Base-by-base conservation (phyloP, 2,888 invertebrate species). In the Nesidiocoris tenuis region DNA sequence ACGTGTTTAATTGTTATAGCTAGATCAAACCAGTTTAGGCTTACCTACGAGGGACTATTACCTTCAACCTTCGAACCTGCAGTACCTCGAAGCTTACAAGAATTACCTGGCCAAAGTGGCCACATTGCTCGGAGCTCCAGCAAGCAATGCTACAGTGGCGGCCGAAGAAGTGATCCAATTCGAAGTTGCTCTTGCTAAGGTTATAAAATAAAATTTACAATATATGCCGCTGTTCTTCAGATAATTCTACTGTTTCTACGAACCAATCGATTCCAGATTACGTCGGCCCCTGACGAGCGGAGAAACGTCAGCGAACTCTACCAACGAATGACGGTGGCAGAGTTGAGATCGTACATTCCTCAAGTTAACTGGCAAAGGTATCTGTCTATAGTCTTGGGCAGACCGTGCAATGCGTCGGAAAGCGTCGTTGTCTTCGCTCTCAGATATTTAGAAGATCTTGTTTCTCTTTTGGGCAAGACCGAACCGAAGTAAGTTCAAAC, bases 11-110 rank as follows among this genome's bases (percentile, higher is more conserved):
- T 18, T 74, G 70, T 82, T 82, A 77, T 88, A 95, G 87, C 89
- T 97, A 81, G 96, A 97, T 84, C 96, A 96, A 84, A 93, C 95
- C 0, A 90, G 90, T 67, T 85, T 95, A 80, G 92, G 90, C 82
- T 83, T 97, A 89, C 86, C 89, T 87, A 82, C 84, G 80, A 84
- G 85, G 77, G 87, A 88, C 77, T 88, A 87, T 79, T 87, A 86
- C 81, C 82, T 87, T 7, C 90, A 90, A 83, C 87, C 87, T 81
- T 86, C 84, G 65, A 91, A 91, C 82, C 86, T 85, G 81, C 87
- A 87, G 66, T 93, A 91, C 81, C 83, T 92, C 56, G 86, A 88
- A 68, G 96, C 96, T 1, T 97, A 97, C 82, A 89, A 90, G 81
- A 86, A 86, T 17, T 94, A 93, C 82, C 89, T 96, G 82, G 86